phyloP scores from a whole-genome alignment of 2,113 vertebrate genomes.

The Sylvietta virens region DNA sequence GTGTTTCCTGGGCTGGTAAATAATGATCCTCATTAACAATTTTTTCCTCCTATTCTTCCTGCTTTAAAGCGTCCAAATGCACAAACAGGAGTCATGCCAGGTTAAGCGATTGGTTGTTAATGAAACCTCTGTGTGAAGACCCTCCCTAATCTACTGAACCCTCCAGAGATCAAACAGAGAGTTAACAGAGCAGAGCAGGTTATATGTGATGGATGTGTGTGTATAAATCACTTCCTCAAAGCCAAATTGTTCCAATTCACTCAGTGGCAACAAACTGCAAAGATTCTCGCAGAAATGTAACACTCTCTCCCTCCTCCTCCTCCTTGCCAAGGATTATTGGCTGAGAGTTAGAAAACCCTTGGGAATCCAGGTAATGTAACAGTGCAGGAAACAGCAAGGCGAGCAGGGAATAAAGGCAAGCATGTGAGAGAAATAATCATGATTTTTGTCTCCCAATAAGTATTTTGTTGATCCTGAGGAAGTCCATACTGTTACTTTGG shows the following conservation, averaged over 20 bases:
- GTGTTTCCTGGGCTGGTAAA: conserved; percentile 42
- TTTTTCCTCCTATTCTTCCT: not conserved
- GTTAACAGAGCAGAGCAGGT: conserved; percentile 61
- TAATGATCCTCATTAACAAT: not conserved
- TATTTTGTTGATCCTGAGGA: not conserved
- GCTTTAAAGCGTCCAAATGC: not conserved
- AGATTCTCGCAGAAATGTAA: conserved; percentile 59
- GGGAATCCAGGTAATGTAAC: not conserved
- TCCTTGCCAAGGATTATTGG: not conserved
- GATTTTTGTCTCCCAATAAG: not conserved
- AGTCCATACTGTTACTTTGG: not conserved
- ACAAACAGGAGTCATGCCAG: conserved; percentile 17
- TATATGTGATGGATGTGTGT: not conserved
- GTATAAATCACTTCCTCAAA: conserved; percentile 68
- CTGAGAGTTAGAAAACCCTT: not conserved
- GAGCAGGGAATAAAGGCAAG: not conserved
- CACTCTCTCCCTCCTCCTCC: not conserved
- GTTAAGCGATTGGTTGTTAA: conserved; percentile 21
- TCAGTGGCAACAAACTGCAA: conserved; percentile 47
- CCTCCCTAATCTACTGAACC: conserved; percentile 47
- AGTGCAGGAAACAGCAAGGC: not conserved
- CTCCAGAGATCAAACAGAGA: conserved; percentile 69
- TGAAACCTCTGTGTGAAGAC: conserved; percentile 35
- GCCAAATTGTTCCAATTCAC: conserved; percentile 63
- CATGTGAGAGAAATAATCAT: not conserved